These are phyloP conservation scores for Lacerta bilineata DNA, from an alignment of 2,797 vertebrate species.

Conservation along the genomic window DNA sequence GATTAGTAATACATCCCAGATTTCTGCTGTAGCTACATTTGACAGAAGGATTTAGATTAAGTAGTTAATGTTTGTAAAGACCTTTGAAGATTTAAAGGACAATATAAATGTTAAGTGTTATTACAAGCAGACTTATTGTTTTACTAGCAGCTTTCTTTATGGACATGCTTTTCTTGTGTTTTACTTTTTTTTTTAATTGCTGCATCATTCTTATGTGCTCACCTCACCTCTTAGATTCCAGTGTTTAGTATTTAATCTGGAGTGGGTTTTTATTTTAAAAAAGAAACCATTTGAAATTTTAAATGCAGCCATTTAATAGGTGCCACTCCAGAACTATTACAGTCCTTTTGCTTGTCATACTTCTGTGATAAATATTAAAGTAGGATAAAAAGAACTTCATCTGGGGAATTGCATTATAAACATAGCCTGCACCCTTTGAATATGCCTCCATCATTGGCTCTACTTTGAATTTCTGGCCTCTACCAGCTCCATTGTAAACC, in stretches of 20 bases:
- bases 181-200: background rate
- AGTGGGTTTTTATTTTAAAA: background rate
- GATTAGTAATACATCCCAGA: background rate
- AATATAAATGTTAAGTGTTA: constrained; percentile 14
- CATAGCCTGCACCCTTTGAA: background rate
- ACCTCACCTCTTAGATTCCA: background rate
- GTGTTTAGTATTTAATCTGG: constrained; percentile 1
- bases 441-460: background rate
- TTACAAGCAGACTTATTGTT: constrained; percentile 7
- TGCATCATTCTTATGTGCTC: background rate
- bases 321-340: background rate
- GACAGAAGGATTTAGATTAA: constrained; percentile 40
- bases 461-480: background rate
- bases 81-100: constrained; percentile 5
- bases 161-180: background rate
- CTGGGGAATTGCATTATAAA: background rate
- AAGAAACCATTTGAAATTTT: constrained; percentile 2
- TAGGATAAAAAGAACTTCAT: background rate
- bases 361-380: constrained; percentile 8
- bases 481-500: background rate
- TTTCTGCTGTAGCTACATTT: constrained; percentile 12
- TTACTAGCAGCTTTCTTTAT: constrained; percentile 15
- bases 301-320: background rate
- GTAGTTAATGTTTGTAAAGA: constrained; percentile 31
- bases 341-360: background rate